phyloP scores from a whole-genome alignment of 2,797 vertebrate genomes.

The Peromyscus eremicus region DNA sequence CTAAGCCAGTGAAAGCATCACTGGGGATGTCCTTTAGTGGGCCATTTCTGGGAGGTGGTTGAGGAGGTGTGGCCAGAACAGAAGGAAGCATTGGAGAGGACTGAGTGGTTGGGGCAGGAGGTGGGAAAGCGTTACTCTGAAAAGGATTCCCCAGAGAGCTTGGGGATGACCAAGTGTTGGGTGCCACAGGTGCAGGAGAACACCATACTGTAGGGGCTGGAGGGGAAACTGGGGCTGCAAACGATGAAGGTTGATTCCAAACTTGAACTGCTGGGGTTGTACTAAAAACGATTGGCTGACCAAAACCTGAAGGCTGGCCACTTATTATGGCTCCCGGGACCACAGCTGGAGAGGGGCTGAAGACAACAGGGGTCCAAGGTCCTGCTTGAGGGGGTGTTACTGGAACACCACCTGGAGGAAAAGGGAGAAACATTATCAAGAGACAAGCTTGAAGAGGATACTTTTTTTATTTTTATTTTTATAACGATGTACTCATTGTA shows the following conservation, averaged over 20 bases:
- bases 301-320: slow-evolving; percentile 84
- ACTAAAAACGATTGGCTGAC: slow-evolving; percentile 89
- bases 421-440: neutral
- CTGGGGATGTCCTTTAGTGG: slow-evolving; percentile 90
- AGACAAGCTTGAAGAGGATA: neutral
- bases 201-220: slow-evolving; percentile 90
- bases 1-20: slow-evolving; percentile 95
- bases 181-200: slow-evolving; percentile 81
- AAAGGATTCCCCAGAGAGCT: slow-evolving; percentile 91
- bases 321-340: slow-evolving; percentile 85
- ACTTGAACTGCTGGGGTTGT: slow-evolving; percentile 86
- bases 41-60: slow-evolving; percentile 91
- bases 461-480: neutral
- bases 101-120: slow-evolving; percentile 77
- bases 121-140: slow-evolving; percentile 88
- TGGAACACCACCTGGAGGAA: slow-evolving; percentile 90
- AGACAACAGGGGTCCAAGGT: slow-evolving; percentile 90
- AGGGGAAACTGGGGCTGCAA: slow-evolving; percentile 82
- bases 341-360: slow-evolving; percentile 84
- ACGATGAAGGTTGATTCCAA: slow-evolving; percentile 92
- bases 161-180: slow-evolving; percentile 89
- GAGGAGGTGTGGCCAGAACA: slow-evolving; percentile 85
- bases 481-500: neutral
- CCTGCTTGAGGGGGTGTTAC: slow-evolving; percentile 85
- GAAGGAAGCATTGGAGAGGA: slow-evolving; percentile 82